phyloP scores from a whole-genome alignment of 1,140 invertebrate species.

The Drosophila teissieri region DNA sequence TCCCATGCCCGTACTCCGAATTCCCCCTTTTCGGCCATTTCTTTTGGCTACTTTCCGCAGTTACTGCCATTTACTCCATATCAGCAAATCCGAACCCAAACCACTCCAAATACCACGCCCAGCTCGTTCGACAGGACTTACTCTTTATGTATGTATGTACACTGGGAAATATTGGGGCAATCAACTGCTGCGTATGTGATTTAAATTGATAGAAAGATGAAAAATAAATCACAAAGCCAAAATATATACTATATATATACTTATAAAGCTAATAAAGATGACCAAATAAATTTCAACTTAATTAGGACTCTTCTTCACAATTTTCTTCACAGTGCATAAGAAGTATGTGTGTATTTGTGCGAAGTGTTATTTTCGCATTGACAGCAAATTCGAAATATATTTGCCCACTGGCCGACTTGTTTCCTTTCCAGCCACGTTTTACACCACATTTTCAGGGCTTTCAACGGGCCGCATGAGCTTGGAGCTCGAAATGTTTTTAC shows the following conservation, averaged over 20 bases:
- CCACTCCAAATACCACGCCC: constrained; percentile 36
- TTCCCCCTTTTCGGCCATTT: constrained; percentile 30
- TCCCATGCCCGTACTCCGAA: not conserved
- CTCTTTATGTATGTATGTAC: constrained; percentile 30
- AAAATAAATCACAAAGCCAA: too few species aligned
- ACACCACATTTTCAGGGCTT: constrained; percentile 68
- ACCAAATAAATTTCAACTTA: too few species aligned
- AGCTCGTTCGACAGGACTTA: constrained; percentile 47
- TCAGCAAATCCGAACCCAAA: constrained; percentile 49
- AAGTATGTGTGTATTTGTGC: constrained; percentile 26
- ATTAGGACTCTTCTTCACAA: not conserved
- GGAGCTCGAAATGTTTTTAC: constrained; percentile 73
- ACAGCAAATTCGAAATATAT: constrained; percentile 83
- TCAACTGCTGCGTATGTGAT: not conserved
- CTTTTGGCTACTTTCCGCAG: constrained; percentile 55
- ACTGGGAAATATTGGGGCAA: not conserved
- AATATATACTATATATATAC: too few species aligned
- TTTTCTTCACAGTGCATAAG: not conserved
- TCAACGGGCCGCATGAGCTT: constrained; percentile 50
- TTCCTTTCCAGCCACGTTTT: constrained; percentile 58
- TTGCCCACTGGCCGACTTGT: constrained; percentile 49
- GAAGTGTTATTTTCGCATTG: constrained; percentile 73
- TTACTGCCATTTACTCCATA: constrained; percentile 54
- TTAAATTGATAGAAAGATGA: not conserved
- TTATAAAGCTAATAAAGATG: too few species aligned